A percentile compares a stretch with the other conserved stretches of the same genome.
phyloP scores from a whole-genome alignment of 2,113 vertebrate species.

The Poicephalus gulielmi region DNA sequence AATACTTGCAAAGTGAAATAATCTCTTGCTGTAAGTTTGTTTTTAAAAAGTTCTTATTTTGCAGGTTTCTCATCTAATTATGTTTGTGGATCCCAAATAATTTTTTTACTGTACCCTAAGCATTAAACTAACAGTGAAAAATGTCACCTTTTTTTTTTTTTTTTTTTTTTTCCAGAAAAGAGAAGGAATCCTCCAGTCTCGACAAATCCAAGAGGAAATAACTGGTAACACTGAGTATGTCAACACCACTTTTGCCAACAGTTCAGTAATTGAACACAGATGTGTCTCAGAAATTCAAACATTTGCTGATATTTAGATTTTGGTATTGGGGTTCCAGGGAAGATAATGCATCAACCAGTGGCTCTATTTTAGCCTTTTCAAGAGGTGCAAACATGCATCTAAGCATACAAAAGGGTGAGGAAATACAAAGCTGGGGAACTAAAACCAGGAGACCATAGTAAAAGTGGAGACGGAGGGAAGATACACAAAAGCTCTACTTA shows the following conservation, averaged over 20 bases:
- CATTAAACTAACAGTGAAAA: constrained; percentile 55
- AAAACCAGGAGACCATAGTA: not conserved
- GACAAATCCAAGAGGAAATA: constrained; percentile 98
- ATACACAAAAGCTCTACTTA: not conserved
- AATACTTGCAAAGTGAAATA: constrained; percentile 13
- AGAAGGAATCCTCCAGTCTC: constrained; percentile 96
- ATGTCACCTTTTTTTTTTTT: constrained; percentile 53
- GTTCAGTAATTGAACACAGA: constrained; percentile 77
- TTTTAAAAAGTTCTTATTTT: not conserved
- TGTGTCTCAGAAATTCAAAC: constrained; percentile 73
- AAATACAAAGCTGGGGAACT: not conserved
- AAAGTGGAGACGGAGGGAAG: not conserved
- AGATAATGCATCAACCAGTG: constrained; percentile 68
- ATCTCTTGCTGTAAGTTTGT: not conserved
- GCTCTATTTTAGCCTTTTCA: constrained; percentile 71
- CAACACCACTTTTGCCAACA: constrained; percentile 65
- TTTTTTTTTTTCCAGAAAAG: constrained; percentile 85
- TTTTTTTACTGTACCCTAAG: constrained; percentile 20
- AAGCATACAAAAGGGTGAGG: constrained; percentile 26
- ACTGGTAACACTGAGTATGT: constrained; percentile 98
- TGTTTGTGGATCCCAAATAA: not conserved
- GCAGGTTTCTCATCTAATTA: not conserved
- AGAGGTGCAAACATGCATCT: constrained; percentile 65
- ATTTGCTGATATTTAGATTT: constrained; percentile 78
- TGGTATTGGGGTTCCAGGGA: constrained; percentile 70